A percentile compares a stretch with the other conserved stretches of the same genome.
These are phyloP conservation scores for Rhinichthys osculus DNA, from an alignment of 2,797 vertebrate genomes.

Conservation along the genomic window DNA sequence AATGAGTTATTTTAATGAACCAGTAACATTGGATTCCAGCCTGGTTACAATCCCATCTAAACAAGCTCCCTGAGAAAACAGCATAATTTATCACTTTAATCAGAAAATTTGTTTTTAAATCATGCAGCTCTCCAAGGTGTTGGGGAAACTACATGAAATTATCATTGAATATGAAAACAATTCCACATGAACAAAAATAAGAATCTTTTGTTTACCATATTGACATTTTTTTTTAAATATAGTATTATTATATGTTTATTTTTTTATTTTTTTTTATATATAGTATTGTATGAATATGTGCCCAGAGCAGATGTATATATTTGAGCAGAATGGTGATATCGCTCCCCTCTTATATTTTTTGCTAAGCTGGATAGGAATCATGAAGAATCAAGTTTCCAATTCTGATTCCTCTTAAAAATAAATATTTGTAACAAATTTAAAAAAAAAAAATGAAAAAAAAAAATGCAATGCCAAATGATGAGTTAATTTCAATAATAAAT, in stretches of 20 bases:
- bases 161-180: neutral
- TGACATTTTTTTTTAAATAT: too few species aligned
- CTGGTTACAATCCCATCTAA: conserved; percentile 36
- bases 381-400: neutral
- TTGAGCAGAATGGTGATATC: conserved; percentile 44
- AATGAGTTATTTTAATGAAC: conserved; percentile 47
- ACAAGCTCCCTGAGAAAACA: neutral
- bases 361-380: neutral
- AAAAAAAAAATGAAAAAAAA: too few species aligned
- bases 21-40: conserved; percentile 36
- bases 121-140: conserved; percentile 1
- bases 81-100: conserved; percentile 17
- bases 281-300: neutral
- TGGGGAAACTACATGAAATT: conserved; percentile 18
- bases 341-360: neutral
- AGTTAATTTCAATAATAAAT: neutral
- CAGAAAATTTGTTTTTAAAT: conserved; percentile 16
- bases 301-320: conserved; percentile 11
- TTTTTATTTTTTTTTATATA: too few species aligned
- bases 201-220: neutral
- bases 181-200: neutral
- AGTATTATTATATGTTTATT: too few species aligned
- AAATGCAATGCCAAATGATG: neutral
- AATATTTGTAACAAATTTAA: neutral
- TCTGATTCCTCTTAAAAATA: neutral